phyloP scores from a whole-genome alignment of 1,140 invertebrate species.

The Oedothorax gibbosus region DNA sequence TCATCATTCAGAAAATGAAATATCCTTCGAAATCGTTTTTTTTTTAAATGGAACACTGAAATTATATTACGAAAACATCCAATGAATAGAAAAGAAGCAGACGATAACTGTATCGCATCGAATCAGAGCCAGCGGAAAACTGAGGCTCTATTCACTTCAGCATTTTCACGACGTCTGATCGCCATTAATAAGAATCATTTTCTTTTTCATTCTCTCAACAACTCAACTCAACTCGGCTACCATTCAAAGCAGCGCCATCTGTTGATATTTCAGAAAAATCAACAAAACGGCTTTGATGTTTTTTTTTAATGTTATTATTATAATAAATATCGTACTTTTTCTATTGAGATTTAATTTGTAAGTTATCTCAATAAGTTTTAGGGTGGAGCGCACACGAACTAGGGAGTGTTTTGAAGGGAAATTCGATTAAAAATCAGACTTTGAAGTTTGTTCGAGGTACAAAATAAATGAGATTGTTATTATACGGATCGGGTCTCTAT shows the following conservation, averaged over 20 bases:
- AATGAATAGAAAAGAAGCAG: neutral
- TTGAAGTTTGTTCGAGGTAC: too few species aligned
- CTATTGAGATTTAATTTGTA: too few species aligned
- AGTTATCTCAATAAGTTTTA: too few species aligned
- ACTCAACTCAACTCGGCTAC: conserved; percentile 20
- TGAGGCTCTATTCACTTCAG: conserved; percentile 37
- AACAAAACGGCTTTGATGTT: conserved; percentile 37
- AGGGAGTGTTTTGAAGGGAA: too few species aligned
- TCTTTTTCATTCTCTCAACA: conserved; percentile 54
- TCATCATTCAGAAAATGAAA: too few species aligned
- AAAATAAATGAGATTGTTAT: too few species aligned
- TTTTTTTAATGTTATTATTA: too few species aligned
- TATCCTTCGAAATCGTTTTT: neutral
- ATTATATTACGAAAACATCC: neutral
- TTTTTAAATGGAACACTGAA: neutral
- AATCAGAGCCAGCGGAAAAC: neutral
- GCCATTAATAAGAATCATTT: conserved; percentile 61
- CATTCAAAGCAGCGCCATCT: conserved; percentile 52
- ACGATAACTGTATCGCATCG: neutral
- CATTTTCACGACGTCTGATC: conserved; percentile 54
- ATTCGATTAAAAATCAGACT: too few species aligned
- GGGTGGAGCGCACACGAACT: too few species aligned
- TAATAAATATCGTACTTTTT: too few species aligned
- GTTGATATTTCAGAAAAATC: conserved; percentile 60
- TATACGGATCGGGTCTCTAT: too few species aligned